Evolutionary conservation across 2,113 vertebrate genomes (phyloP).

Genomic region (Nycticebus coucang): DNA sequence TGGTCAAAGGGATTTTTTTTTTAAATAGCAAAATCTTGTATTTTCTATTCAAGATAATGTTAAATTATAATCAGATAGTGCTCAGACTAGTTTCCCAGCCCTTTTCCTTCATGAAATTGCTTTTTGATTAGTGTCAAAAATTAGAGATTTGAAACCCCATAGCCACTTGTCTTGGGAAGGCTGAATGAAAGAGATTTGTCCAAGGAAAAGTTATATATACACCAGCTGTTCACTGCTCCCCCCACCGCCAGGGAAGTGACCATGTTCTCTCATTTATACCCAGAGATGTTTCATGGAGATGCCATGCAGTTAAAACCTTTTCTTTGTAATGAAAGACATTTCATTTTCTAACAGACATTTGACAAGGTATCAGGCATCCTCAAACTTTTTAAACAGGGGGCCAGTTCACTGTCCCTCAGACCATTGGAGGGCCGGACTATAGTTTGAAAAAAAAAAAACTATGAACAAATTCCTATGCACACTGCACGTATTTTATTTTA

Average conservation of each 20-base stretch:
- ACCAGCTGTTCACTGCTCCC: background rate
- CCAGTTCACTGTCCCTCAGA: too few species aligned
- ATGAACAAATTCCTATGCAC: too few species aligned
- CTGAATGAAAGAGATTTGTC: background rate
- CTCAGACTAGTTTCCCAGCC: background rate
- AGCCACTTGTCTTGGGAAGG: background rate
- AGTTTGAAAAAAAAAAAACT: too few species aligned
- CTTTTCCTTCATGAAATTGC: background rate
- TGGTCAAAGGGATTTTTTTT: constrained; percentile 32
- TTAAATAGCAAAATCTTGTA: constrained; percentile 6
- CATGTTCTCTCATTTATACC: background rate
- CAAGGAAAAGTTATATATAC: background rate
- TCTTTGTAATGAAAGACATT: background rate
- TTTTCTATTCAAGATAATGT: constrained; percentile 46
- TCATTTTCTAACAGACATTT: background rate
- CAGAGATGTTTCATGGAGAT: background rate
- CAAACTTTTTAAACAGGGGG: too few species aligned
- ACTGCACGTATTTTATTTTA: too few species aligned
- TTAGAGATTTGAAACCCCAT: background rate
- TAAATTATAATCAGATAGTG: constrained; percentile 50
- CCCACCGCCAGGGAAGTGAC: background rate
- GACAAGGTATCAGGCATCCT: background rate
- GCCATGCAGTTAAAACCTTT: background rate
- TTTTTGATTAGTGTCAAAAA: background rate
- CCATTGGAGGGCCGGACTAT: too few species aligned